Evolutionary conservation across 2,113 vertebrate genomes (phyloP).

Genomic region (Petroica traversi): DNA sequence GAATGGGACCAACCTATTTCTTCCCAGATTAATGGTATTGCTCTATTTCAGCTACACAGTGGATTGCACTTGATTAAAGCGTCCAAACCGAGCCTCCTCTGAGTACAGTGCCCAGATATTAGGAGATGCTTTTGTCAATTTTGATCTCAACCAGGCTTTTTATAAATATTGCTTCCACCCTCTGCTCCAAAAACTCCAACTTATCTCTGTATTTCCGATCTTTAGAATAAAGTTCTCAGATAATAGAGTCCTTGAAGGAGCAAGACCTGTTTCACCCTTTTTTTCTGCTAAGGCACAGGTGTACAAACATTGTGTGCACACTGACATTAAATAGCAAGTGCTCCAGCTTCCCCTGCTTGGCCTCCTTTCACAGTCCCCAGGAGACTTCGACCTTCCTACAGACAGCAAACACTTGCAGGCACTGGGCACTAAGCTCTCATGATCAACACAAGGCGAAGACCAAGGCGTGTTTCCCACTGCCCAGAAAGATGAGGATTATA

Average conservation of each 20-base stretch:
- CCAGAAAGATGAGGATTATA: rapidly evolving
- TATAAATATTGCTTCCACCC: neutral
- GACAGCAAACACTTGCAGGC: neutral
- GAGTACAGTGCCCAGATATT: neutral
- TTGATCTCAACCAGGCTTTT: neutral
- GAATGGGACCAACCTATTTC: neutral
- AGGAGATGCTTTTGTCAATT: neutral
- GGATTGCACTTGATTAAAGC: neutral
- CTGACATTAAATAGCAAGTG: neutral
- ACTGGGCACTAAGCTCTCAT: neutral
- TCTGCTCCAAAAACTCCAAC: neutral
- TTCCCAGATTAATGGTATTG: neutral
- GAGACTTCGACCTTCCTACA: neutral
- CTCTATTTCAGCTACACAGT: neutral
- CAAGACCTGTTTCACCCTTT: neutral
- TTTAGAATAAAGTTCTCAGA: neutral
- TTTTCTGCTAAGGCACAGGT: neutral
- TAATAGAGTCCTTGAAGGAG: neutral
- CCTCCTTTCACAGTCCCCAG: neutral
- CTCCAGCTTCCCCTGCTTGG: neutral
- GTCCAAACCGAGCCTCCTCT: neutral
- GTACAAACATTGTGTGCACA: neutral
- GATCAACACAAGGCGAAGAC: neutral
- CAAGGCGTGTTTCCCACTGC: rapidly evolving
- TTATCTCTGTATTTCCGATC: neutral